Conservation (phyloP, 2,888 invertebrate genomes). For the Lucinisca nassula region DNA sequence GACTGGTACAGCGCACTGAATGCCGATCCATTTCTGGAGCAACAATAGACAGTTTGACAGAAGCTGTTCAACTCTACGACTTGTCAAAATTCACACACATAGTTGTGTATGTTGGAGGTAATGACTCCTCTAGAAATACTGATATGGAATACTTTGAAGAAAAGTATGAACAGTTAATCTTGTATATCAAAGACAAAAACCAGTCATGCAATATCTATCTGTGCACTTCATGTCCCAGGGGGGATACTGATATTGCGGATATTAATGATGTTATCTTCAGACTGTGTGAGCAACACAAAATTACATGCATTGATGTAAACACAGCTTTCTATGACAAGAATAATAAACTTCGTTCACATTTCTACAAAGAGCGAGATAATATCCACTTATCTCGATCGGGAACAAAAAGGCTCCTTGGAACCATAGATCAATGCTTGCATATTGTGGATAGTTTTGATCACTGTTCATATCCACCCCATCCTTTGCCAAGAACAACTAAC, state of each 20-base stretch:
- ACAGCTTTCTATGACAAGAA: neutral
- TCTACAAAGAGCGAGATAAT: slow-evolving; percentile 5
- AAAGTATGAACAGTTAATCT: neutral
- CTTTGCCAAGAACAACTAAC: neutral
- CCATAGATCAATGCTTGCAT: neutral
- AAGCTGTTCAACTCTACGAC: neutral
- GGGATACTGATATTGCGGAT: neutral
- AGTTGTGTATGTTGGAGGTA: slow-evolving; percentile 5
- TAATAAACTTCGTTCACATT: neutral
- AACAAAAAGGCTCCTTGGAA: slow-evolving; percentile 34
- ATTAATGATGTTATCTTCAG: neutral
- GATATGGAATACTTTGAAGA: slow-evolving; percentile 4
- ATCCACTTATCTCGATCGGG: neutral
- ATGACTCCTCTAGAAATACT: slow-evolving; percentile 14
- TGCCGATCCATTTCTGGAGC: neutral
- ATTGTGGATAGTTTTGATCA: neutral
- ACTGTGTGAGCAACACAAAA: neutral
- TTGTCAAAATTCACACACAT: neutral
- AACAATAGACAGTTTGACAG: neutral
- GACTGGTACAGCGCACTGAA: neutral
- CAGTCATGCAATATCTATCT: neutral
- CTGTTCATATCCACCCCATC: neutral
- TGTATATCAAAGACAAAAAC: neutral
- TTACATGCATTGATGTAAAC: neutral
- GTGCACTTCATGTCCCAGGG: slow-evolving; percentile 1